These are phyloP conservation scores for Alviniconcha strummeri DNA, from an alignment of 2,888 invertebrate species.

Conservation along the genomic window DNA sequence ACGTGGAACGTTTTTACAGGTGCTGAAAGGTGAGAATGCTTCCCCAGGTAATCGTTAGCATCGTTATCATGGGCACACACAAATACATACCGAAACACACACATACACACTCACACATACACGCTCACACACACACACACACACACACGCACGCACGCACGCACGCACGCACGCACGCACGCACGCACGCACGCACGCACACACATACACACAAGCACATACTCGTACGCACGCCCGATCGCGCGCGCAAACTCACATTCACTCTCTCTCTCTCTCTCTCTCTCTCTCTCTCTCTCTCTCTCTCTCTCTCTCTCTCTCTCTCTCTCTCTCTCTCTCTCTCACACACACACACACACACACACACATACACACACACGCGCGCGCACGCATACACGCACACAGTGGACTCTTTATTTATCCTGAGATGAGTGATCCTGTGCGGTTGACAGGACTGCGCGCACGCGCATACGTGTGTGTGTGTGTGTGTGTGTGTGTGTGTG, in stretches of 20 bases:
- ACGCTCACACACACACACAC: background rate
- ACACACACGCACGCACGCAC: background rate
- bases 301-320: background rate
- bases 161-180: background rate
- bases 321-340: slow-evolving; percentile 2
- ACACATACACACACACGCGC: background rate
- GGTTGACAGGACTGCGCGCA: background rate
- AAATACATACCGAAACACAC: background rate
- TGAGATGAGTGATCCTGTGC: background rate
- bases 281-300: background rate
- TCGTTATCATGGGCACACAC: too few relatives aligned
- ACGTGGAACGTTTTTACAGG: too few relatives aligned
- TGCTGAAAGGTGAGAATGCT: too few relatives aligned
- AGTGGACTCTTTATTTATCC: background rate
- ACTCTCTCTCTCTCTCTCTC: too few relatives aligned
- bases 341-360: background rate
- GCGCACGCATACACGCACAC: background rate
- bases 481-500: slow-evolving; percentile 22
- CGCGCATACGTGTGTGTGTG: slow-evolving; percentile 11
- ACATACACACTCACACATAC: background rate
- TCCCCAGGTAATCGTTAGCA: too few relatives aligned
- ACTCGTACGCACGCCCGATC: background rate
- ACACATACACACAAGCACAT: slow-evolving; percentile 14
- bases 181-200: slow-evolving; percentile 3
- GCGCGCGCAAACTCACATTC: background rate